Evolutionary conservation across 2,888 invertebrate species (phyloP), one percentile per base, ranked within the genome.

Genomic region (Platerodrilus igneus): DNA sequence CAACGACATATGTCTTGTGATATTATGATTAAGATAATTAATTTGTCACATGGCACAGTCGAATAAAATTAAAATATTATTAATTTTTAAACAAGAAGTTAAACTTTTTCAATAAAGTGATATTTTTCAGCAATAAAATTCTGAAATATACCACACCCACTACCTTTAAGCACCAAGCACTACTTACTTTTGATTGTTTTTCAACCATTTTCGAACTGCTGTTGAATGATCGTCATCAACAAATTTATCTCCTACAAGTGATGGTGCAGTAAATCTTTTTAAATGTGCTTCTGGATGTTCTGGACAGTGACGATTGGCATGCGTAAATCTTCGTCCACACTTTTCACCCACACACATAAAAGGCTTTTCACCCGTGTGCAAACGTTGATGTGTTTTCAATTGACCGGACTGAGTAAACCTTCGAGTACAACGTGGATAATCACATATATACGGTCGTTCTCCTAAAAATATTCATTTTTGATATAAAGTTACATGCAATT

Each of bases 381-480:
- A 67, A 47, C 86, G 68, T 56, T 84, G 84, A 60, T 86, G 86
- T 1, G 86, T 86, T 62, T 84, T 83, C 20, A 86, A 62, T 55
- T 86, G 86, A 0, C 86, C 85, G 41, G 84, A 84, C 60, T 86
- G 85, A 7, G 83, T 82, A 58, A 86, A 85, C 14, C 80, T 78
- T 57, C 80, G 74, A 1, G 75, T 73, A 57, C 85, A 85, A 13
- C 79, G 76, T 4, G 83, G 83, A 62, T 76, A 85, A 61, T 85
- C 83, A 63, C 86, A 86, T 1, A 69, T 67, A 58, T 84, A 85
- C 1, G 86, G 85, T 33, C 80, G 73, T 63, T 86, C 84, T 21
- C 84, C 84, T 81, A 57, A 23, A 67, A 61, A 26, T 34, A 36
- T n/a, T 13, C 6, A 29, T 29, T 33, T 26, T 22, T 13, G 22